Percentiles rank a stretch among this genome's conserved stretches.
Conservation (phyloP, 1,140 invertebrate genomes). For the Aphidius ervi region DNA sequence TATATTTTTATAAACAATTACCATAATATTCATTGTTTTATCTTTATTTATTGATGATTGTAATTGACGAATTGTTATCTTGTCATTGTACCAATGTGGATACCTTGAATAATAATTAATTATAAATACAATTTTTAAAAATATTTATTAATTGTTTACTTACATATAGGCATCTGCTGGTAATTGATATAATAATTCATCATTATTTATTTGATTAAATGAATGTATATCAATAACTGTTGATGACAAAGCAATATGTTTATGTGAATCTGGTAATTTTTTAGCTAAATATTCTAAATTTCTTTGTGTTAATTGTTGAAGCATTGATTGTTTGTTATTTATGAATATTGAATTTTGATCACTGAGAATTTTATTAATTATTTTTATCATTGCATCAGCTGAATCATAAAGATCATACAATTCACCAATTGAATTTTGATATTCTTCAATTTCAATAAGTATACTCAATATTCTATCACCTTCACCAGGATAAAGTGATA, state of each 20-base stretch:
- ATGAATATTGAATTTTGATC: conserved; percentile 51
- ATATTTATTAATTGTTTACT: conserved; percentile 19
- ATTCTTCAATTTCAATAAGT: conserved; percentile 51
- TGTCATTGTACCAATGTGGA: conserved; percentile 50
- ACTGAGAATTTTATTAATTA: conserved; percentile 52
- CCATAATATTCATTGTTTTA: conserved; percentile 38
- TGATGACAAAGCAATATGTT: conserved; percentile 34
- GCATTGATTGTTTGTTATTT: conserved; percentile 44
- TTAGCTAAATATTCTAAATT: conserved; percentile 40
- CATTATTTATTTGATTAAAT: conserved; percentile 30
- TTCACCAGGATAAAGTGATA: conserved; percentile 57
- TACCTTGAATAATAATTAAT: conserved; percentile 37
- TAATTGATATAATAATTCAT: conserved; percentile 38
- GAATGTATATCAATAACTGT: conserved; percentile 39
- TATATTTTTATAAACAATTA: conserved; percentile 55
- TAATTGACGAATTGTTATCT: conserved; percentile 43
- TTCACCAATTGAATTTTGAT: conserved; percentile 46
- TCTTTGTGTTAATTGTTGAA: conserved; percentile 40
- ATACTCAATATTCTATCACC: conserved; percentile 54
- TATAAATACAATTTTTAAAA: conserved; percentile 9
- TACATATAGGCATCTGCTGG: conserved; percentile 42
- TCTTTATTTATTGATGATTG: conserved; percentile 36
- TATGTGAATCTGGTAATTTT: conserved; percentile 24
- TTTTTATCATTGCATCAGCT: conserved; percentile 48
- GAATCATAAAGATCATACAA: conserved; percentile 40